A percentile compares a stretch with the other conserved stretches of the same genome.
These are phyloP conservation scores for Empidonax alnorum DNA, from an alignment of 2,113 vertebrate genomes.

Conservation along the genomic window DNA sequence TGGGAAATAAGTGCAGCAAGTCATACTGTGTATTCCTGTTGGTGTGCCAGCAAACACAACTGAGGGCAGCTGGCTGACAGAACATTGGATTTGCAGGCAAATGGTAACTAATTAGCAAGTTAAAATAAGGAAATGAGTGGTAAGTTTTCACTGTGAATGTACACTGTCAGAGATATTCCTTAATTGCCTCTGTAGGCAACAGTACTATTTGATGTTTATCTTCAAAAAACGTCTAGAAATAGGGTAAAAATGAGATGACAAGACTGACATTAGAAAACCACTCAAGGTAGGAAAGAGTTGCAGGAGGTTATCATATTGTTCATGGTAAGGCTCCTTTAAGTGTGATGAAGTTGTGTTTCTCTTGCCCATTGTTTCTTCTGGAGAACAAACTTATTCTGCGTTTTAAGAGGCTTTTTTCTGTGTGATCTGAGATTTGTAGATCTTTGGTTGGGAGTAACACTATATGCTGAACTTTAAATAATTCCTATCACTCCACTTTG, in stretches of 20 bases:
- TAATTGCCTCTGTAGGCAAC: neutral
- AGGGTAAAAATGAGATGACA: neutral
- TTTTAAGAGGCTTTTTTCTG: neutral
- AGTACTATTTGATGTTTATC: neutral
- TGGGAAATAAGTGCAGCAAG: neutral
- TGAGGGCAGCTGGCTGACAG: neutral
- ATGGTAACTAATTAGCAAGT: neutral
- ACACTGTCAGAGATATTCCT: neutral
- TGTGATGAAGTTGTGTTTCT: neutral
- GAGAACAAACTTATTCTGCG: neutral
- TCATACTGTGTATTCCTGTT: neutral
- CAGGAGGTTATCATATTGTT: neutral
- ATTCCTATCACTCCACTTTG: neutral
- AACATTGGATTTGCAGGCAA: neutral
- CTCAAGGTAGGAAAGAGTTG: neutral
- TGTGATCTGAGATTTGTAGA: neutral
- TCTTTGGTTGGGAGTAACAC: neutral
- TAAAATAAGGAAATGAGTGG: neutral
- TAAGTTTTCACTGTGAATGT: neutral
- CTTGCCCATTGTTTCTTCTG: neutral
- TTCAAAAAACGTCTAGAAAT: neutral
- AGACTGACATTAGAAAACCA: neutral
- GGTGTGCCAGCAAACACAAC: neutral
- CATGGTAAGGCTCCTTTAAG: neutral
- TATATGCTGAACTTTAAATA: neutral